These are phyloP conservation scores for Hedya salicella DNA, from an alignment of 2,888 invertebrate species.

Conservation along the genomic window DNA sequence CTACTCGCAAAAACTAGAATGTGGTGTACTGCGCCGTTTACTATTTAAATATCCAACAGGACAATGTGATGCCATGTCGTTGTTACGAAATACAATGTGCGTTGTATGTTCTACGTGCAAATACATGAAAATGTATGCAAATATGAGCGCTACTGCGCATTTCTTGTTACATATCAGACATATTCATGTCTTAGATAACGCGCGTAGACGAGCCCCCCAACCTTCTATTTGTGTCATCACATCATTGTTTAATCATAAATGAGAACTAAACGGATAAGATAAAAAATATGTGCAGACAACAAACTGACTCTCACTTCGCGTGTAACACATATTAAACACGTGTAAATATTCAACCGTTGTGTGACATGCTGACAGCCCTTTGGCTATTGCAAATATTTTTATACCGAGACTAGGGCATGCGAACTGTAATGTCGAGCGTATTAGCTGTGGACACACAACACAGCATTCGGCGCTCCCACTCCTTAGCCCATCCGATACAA, in stretches of 20 bases:
- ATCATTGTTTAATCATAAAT: constrained; percentile 39
- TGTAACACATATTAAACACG: constrained; percentile 46
- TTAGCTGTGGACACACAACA: too few species aligned
- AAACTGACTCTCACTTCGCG: constrained; percentile 29
- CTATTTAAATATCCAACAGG: constrained; percentile 7
- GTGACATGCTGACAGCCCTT: constrained; percentile 31
- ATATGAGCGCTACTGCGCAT: constrained; percentile 36
- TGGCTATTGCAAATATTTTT: constrained; percentile 22
- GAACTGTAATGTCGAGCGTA: neutral
- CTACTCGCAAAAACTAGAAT: neutral
- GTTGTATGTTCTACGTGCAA: neutral
- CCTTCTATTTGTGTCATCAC: constrained; percentile 36
- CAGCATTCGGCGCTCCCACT: too few species aligned
- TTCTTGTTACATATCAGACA: constrained; percentile 31
- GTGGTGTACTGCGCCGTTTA: neutral
- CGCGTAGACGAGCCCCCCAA: constrained; percentile 39
- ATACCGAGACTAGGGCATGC: neutral
- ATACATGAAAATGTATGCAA: constrained; percentile 12
- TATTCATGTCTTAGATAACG: constrained; percentile 32
- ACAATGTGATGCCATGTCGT: constrained; percentile 5
- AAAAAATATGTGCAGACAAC: constrained; percentile 30
- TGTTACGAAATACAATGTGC: constrained; percentile 12
- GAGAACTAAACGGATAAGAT: constrained; percentile 38
- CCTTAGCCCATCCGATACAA: too few species aligned
- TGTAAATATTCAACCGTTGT: constrained; percentile 61